Conservation (phyloP, 2,797 vertebrate genomes). For the Darevskia nairensis region DNA sequence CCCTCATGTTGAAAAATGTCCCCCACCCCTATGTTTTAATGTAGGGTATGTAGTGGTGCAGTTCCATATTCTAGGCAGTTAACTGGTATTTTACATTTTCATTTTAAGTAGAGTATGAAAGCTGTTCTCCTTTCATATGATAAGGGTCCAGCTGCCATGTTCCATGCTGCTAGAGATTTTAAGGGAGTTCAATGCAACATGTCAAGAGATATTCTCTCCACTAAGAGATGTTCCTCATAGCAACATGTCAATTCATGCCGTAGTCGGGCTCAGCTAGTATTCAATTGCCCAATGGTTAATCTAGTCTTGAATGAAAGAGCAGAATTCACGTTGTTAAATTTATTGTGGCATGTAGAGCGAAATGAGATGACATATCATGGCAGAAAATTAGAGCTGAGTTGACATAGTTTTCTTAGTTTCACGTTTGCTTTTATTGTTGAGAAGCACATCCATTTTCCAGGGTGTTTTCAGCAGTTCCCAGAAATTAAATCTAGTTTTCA, state of each 20-base stretch:
- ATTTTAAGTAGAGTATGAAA: not conserved
- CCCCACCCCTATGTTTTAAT: no score
- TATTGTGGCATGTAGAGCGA: constrained; percentile 64
- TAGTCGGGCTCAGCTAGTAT: not conserved
- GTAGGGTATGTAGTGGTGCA: not conserved
- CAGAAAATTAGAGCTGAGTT: constrained; percentile 22
- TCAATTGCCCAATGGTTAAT: not conserved
- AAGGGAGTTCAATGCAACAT: not conserved
- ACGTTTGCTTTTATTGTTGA: not conserved
- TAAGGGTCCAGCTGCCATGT: not conserved
- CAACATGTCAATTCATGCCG: not conserved
- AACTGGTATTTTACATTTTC: not conserved
- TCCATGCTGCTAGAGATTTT: not conserved
- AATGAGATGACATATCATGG: constrained; percentile 56
- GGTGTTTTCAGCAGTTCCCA: not conserved
- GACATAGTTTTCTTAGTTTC: not conserved
- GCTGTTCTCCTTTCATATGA: not conserved
- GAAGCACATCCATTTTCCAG: not conserved
- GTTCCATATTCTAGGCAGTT: not conserved
- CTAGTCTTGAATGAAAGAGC: constrained; percentile 35
- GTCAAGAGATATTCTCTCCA: not conserved
- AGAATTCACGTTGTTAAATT: constrained; percentile 63
- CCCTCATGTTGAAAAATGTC: no score
- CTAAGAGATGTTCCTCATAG: not conserved
- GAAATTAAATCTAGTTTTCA: not conserved